Percentiles rank a stretch among this genome's conserved stretches.
These are phyloP conservation scores for Ceratitis capitata DNA, from an alignment of 1,140 invertebrate species.

Conservation along the genomic window DNA sequence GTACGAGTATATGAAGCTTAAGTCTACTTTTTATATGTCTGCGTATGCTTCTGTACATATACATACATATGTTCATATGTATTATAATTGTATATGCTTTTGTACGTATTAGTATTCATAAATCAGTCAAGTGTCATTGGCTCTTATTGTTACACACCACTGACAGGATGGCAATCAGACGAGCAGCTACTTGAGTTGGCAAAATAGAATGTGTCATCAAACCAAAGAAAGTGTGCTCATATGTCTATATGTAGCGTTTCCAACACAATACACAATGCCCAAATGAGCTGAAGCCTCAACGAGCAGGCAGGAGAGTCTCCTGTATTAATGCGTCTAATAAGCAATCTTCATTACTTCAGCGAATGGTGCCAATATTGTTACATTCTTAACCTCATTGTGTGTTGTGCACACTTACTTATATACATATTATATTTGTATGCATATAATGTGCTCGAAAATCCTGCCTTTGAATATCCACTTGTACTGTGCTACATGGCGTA, in stretches of 20 bases:
- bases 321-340: constrained; percentile 27
- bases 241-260: not conserved
- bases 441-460: no score
- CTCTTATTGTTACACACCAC: not conserved
- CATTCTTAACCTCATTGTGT: not conserved
- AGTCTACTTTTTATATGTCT: not conserved
- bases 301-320: not conserved
- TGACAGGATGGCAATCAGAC: not conserved
- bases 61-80: not conserved
- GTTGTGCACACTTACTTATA: not conserved
- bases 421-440: not conserved
- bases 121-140: constrained; percentile 37
- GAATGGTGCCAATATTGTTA: constrained; percentile 15
- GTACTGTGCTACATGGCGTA: constrained; percentile 15
- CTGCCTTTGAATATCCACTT: not conserved
- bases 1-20: not conserved
- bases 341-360: not conserved
- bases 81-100: not conserved
- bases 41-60: not conserved
- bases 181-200: not conserved
- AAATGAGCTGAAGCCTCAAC: no score
- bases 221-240: not conserved
- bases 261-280: no score
- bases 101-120: constrained; percentile 16
- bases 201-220: not conserved